Evolutionary conservation across 2,797 vertebrate species (phyloP).

Genomic region (Mus spretus): DNA sequence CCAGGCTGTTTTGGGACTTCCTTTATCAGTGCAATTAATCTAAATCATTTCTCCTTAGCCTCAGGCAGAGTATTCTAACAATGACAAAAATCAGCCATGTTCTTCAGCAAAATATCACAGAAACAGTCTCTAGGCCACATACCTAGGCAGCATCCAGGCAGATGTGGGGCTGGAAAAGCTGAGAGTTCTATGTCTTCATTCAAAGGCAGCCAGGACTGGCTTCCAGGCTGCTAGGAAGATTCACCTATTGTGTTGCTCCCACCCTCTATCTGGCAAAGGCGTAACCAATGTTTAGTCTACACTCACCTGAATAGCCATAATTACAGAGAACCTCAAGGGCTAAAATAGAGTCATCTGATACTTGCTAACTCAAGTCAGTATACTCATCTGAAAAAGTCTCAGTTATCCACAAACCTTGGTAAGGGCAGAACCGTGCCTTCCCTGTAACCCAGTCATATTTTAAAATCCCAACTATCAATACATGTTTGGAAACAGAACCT

Average conservation of each 20-base stretch:
- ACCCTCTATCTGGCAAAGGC: not conserved
- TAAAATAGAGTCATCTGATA: not conserved
- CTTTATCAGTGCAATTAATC: not conserved
- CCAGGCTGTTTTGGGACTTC: not conserved
- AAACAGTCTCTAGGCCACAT: not conserved
- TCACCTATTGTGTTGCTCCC: not conserved
- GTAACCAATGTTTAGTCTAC: not conserved
- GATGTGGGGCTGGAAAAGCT: not conserved
- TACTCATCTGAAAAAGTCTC: not conserved
- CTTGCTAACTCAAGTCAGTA: not conserved
- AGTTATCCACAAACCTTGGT: not conserved
- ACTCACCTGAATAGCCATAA: not conserved
- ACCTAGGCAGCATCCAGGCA: not conserved
- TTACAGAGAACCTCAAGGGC: not conserved
- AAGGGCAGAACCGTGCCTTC: not conserved
- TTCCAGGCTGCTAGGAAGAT: not conserved
- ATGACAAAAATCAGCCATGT: not conserved
- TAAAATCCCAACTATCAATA: not conserved
- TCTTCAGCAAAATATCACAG: not conserved
- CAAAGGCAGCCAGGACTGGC: not conserved
- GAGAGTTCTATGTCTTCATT: not conserved
- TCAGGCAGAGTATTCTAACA: not conserved
- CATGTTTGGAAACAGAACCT: not conserved
- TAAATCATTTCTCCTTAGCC: not conserved
- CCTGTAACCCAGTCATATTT: not conserved